These are phyloP conservation scores for Pteronura brasiliensis DNA, from an alignment of 2,113 vertebrate genomes.

Conservation along the genomic window DNA sequence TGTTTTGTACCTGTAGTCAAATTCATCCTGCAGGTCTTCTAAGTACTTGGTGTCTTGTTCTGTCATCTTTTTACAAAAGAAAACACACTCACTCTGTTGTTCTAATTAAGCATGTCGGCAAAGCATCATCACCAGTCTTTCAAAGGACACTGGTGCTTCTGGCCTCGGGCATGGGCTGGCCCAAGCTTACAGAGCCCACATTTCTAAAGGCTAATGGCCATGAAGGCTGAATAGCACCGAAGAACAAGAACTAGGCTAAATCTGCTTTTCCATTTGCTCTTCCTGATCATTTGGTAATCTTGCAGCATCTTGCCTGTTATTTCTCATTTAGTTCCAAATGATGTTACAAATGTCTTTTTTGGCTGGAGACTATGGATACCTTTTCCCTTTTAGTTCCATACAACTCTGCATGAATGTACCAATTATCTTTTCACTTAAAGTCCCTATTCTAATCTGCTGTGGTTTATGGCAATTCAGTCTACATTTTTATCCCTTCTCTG, in stretches of 20 bases:
- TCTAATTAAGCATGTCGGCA: background rate
- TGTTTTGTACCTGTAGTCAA: slow-evolving; percentile 98
- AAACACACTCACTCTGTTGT: slow-evolving; percentile 9
- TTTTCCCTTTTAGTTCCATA: background rate
- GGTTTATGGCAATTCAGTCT: background rate
- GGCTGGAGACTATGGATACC: background rate
- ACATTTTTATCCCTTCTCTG: background rate
- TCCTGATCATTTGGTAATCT: background rate
- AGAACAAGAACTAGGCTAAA: background rate
- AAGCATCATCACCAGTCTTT: background rate
- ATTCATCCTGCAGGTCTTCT: slow-evolving; percentile 97
- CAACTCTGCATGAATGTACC: background rate
- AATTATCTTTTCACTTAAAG: background rate
- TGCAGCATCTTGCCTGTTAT: background rate
- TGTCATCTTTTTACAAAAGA: slow-evolving; percentile 86
- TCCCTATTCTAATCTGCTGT: background rate
- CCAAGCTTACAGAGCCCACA: background rate
- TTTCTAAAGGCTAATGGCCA: background rate
- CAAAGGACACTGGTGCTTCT: background rate
- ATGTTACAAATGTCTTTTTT: background rate
- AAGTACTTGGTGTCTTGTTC: slow-evolving; percentile 97
- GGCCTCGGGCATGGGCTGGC: background rate
- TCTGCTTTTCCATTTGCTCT: background rate
- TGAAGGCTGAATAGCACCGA: background rate
- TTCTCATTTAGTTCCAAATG: background rate